Percentiles rank a stretch among this genome's conserved stretches.
These are phyloP conservation scores for Coilia nasus DNA, from an alignment of 2,797 vertebrate species.

Conservation along the genomic window DNA sequence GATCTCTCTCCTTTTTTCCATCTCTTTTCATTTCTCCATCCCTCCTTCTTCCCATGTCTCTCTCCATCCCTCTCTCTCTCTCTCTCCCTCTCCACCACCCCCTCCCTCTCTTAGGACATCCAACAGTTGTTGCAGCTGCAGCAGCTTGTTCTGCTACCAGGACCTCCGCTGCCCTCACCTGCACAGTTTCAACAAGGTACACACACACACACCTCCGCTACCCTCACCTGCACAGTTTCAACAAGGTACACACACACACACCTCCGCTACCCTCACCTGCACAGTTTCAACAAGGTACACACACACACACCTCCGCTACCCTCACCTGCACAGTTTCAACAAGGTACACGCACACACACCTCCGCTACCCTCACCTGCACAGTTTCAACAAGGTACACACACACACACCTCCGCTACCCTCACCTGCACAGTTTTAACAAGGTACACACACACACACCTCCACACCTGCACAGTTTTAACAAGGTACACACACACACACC, in stretches of 20 bases:
- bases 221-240: too few relatives aligned
- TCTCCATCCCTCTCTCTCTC: constrained; percentile 34
- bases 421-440: too few relatives aligned
- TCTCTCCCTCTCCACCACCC: constrained; percentile 26
- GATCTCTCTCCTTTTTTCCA: too few relatives aligned
- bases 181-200: constrained; percentile 94
- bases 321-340: too few relatives aligned
- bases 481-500: neutral
- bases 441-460: too few relatives aligned
- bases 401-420: neutral
- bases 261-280: neutral
- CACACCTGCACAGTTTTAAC: neutral
- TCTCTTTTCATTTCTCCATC: too few relatives aligned
- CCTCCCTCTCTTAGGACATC: constrained; percentile 78
- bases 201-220: neutral
- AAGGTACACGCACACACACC: neutral
- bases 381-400: neutral
- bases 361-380: too few relatives aligned
- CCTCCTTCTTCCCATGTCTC: too few relatives aligned
- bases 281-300: too few relatives aligned
- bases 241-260: neutral
- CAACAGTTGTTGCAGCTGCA: constrained; percentile 93
- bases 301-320: too few relatives aligned
- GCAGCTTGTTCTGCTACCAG: constrained; percentile 89
- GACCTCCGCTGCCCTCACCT: constrained; percentile 83